Conservation (phyloP, 2,797 vertebrate species). For the Lepilemur septentrionalis region DNA sequence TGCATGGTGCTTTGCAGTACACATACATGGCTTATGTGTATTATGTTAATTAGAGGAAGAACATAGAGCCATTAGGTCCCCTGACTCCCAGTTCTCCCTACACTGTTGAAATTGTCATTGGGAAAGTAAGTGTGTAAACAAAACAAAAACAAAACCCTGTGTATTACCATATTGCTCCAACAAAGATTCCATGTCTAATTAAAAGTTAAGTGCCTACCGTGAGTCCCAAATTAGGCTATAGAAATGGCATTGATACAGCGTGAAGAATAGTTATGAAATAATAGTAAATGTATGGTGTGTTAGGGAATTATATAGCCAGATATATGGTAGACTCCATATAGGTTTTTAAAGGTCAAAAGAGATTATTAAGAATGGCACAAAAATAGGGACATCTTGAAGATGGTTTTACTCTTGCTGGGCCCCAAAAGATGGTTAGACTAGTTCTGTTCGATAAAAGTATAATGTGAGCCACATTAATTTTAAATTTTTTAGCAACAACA, state of each 20-base stretch:
- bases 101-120: not conserved
- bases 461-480: not conserved
- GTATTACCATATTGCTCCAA: not conserved
- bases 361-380: not conserved
- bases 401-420: not conserved
- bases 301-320: not conserved
- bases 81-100: not conserved
- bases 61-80: not conserved
- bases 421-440: not conserved
- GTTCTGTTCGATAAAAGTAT: not conserved
- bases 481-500: not conserved
- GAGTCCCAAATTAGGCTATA: not conserved
- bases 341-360: not conserved
- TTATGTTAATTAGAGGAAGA: not conserved
- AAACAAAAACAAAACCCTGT: not conserved
- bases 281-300: not conserved
- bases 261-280: not conserved
- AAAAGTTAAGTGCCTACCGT: not conserved
- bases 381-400: not conserved
- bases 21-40: not conserved
- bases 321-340: not conserved
- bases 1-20: not conserved
- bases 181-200: not conserved
- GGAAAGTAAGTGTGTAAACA: constrained; percentile 33
- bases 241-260: not conserved